Evolutionary conservation across 2,113 vertebrate genomes (phyloP).

Genomic region (Phyllopteryx taeniolatus): DNA sequence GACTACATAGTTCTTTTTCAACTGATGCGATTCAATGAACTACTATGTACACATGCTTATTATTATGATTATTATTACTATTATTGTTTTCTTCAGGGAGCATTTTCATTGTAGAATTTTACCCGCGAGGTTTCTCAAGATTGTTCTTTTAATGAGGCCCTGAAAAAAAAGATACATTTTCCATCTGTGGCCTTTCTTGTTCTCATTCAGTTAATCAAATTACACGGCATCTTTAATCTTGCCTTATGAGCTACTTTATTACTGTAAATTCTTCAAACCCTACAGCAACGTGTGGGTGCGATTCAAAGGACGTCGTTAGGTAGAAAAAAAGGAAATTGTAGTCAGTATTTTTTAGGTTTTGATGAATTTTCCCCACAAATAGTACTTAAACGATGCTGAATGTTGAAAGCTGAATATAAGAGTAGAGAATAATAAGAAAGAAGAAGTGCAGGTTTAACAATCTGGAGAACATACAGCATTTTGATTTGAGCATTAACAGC

Average conservation of each 20-base stretch:
- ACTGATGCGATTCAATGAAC: conserved; percentile 14
- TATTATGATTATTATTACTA: neutral
- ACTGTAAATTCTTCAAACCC: conserved; percentile 65
- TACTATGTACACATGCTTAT: neutral
- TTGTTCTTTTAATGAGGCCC: conserved; percentile 73
- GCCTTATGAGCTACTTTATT: conserved; percentile 70
- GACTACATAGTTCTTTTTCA: neutral
- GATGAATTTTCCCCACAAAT: conserved; percentile 46
- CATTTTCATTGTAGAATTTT: conserved; percentile 49
- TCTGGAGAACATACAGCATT: conserved; percentile 41
- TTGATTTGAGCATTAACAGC: conserved; percentile 38
- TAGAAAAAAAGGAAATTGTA: conserved; percentile 29
- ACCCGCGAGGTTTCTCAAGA: conserved; percentile 66
- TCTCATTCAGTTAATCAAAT: conserved; percentile 70
- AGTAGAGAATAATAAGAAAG: conserved; percentile 41
- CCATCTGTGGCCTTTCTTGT: conserved; percentile 67
- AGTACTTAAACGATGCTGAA: conserved; percentile 8
- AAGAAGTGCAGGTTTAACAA: conserved; percentile 47
- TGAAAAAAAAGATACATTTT: conserved; percentile 74
- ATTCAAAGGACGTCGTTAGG: conserved; percentile 55
- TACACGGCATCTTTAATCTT: conserved; percentile 73
- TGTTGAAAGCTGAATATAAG: neutral
- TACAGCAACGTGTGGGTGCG: conserved; percentile 62
- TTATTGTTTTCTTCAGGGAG: conserved; percentile 22
- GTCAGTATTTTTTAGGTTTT: conserved; percentile 17